Base-by-base conservation (phyloP, 2,797 vertebrate species). In the Hybognathus amarus region DNA sequence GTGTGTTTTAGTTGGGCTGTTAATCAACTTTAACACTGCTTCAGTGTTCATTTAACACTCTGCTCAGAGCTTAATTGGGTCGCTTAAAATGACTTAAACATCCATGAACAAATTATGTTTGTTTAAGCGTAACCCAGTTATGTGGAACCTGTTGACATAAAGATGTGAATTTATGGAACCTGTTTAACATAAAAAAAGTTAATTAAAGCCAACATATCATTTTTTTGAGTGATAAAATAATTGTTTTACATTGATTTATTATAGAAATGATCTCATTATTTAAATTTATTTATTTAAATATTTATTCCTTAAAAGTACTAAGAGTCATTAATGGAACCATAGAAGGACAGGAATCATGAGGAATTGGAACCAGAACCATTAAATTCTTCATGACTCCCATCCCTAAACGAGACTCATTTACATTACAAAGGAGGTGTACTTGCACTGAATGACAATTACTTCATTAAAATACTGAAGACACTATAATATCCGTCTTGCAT, bases 371-470 rank as follows among this genome's bases (percentile, higher is more conserved):
- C 18, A 71, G 8, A 71, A 71, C 15, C 18, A 74, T 74, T 24
- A 10, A 38, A 75, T 59, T 63, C 36, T 63, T 40, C 54, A 45
- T 77, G 56, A 45, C 45, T 45, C 10, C 56, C 54, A 30, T 63
- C 10, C 24, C 5, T 47, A 63, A 63, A 77, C 22, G 18, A 45
- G 11, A 9, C 22, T 40, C 24, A 75, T 75, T 59, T 24, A 59
- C 33, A 75, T 75, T 30, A 75, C 7, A 59, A 59, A 75, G 50
- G 13, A 38, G 7, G 71, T 56, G 4, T 56, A 24, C 52, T 59
- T 77, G 76, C 18, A 30, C 38, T 33, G 59, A 77, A 77, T 77
- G 40, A 77, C 10, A 77, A 64, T 47, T 27, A 9, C 24, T 64
- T 77, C 5, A 77, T 30, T 42, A 5, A 64, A 47, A 64, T 42